A percentile compares a stretch with the other conserved stretches of the same genome.
These are phyloP conservation scores for Clangula hyemalis DNA, from an alignment of 2,797 vertebrate species.

Conservation along the genomic window DNA sequence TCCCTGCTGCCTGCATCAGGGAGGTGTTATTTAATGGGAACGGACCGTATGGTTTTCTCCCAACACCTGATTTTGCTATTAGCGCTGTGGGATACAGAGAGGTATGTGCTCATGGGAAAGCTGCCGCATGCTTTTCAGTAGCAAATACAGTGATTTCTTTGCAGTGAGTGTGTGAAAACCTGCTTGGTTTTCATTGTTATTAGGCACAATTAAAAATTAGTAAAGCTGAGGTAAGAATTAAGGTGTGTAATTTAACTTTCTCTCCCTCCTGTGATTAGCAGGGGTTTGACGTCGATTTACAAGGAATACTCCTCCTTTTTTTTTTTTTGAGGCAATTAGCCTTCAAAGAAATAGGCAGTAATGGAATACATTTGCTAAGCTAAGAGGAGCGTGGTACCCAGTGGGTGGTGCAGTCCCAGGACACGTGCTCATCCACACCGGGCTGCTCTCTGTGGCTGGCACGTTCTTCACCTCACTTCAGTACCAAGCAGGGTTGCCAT, in stretches of 20 bases:
- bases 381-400: neutral
- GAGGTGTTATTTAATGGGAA: slow-evolving; percentile 16
- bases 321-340: neutral
- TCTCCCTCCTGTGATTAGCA: neutral
- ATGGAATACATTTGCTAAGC: slow-evolving; percentile 23
- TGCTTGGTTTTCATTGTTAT: slow-evolving; percentile 49
- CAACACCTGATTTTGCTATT: slow-evolving; percentile 39
- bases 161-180: slow-evolving; percentile 10
- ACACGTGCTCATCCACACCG: fast-evolving
- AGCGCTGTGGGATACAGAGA: neutral
- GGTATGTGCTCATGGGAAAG: neutral
- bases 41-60: neutral
- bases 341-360: neutral
- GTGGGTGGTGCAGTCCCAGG: neutral
- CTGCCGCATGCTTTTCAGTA: neutral
- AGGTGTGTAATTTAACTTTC: slow-evolving; percentile 50
- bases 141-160: slow-evolving; percentile 53
- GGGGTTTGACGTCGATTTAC: neutral
- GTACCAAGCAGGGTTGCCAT: neutral
- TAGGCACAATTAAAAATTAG: slow-evolving; percentile 50
- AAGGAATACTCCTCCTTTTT: neutral
- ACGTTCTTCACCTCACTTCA: no score
- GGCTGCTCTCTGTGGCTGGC: neutral
- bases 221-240: slow-evolving; percentile 45
- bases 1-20: neutral